Percentiles rank a stretch among this genome's conserved stretches.
phyloP scores from a whole-genome alignment of 2,888 invertebrate genomes.

The Mythimna albipuncta region DNA sequence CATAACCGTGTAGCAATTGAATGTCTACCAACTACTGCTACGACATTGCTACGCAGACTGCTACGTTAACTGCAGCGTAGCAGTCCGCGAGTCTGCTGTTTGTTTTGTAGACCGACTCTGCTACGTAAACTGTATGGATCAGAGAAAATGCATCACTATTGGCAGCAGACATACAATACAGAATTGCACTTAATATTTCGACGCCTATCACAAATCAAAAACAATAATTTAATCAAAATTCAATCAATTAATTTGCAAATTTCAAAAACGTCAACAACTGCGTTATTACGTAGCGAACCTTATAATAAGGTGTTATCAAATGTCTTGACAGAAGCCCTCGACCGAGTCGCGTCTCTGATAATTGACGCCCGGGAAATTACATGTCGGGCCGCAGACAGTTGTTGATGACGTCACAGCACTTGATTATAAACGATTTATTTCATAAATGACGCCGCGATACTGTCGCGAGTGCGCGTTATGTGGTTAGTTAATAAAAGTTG shows the following conservation, averaged over 20 bases:
- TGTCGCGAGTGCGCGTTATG: slow-evolving; percentile 56
- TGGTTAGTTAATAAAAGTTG: slow-evolving; percentile 61
- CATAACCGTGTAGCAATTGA: neutral
- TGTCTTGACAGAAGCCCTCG: slow-evolving; percentile 82
- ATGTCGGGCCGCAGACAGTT: slow-evolving; percentile 89
- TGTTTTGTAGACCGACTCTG: neutral
- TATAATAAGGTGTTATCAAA: slow-evolving; percentile 85
- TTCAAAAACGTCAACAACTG: slow-evolving; percentile 56
- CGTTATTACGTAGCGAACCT: slow-evolving; percentile 62
- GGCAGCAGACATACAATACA: neutral
- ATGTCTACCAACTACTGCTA: neutral
- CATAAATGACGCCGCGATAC: slow-evolving; percentile 76
- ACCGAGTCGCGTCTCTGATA: slow-evolving; percentile 84
- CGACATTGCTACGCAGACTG: neutral
- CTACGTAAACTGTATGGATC: neutral
- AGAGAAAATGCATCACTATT: neutral
- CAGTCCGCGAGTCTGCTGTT: no score
- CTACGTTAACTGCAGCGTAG: neutral
- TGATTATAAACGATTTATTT: slow-evolving; percentile 90
- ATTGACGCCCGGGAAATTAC: slow-evolving; percentile 90
- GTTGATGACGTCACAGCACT: slow-evolving; percentile 89
- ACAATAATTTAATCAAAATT: slow-evolving; percentile 21
- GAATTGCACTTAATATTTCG: neutral
- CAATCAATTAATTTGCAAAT: slow-evolving; percentile 35
- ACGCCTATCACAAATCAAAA: slow-evolving; percentile 10